A percentile compares a stretch with the other conserved stretches of the same genome.
phyloP scores from a whole-genome alignment of 2,113 vertebrate genomes.

The Eulacestoma nigropectus region DNA sequence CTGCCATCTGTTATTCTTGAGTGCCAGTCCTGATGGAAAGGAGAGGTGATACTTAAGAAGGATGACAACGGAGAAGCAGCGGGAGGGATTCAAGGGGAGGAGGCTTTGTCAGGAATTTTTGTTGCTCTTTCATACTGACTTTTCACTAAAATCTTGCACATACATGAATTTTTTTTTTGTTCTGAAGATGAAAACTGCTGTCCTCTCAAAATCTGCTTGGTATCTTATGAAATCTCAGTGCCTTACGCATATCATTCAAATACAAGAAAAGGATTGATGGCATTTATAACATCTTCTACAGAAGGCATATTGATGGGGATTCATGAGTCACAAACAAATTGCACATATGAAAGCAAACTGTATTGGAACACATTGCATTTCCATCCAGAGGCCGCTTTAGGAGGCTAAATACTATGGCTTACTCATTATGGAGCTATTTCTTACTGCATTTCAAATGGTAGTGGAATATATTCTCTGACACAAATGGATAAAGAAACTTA shows the following conservation, averaged over 20 bases:
- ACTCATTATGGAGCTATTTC: background rate
- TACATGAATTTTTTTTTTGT: background rate
- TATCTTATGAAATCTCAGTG: conserved; percentile 32
- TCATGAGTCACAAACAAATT: conserved; percentile 65
- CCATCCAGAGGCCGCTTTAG: conserved; percentile 34
- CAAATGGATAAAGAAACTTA: background rate
- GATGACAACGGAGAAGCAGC: conserved; percentile 63
- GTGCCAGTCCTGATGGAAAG: conserved; percentile 71
- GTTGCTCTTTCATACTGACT: conserved; percentile 38
- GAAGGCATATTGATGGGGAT: conserved; percentile 64
- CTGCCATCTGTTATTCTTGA: conserved; percentile 73
- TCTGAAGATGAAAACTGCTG: conserved; percentile 18
- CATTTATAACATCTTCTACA: conserved; percentile 59
- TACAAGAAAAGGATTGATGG: conserved; percentile 54
- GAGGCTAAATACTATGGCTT: background rate
- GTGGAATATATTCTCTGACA: background rate
- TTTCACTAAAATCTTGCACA: conserved; percentile 31
- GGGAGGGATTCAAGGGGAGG: conserved; percentile 14
- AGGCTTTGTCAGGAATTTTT: conserved; percentile 48
- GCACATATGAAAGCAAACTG: conserved; percentile 57
- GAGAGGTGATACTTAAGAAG: conserved; percentile 69
- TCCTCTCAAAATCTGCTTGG: conserved; percentile 47
- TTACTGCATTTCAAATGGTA: background rate
- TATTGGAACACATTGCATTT: conserved; percentile 56
- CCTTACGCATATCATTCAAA: conserved; percentile 56